Base-by-base conservation (phyloP, 1,140 invertebrate genomes). In the Rhopalosiphum padi region DNA sequence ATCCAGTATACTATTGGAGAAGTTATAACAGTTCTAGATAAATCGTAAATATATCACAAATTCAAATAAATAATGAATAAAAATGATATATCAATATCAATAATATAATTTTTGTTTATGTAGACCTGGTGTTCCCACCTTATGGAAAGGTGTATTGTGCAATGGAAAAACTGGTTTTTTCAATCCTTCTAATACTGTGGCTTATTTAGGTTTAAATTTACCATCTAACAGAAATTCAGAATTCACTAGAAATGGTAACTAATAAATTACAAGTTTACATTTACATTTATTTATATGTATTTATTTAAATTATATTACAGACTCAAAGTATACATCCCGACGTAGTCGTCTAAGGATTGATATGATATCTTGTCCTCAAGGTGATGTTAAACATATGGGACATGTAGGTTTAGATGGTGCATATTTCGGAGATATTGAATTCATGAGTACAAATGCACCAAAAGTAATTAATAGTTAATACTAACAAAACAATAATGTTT, bases 371-470 rank as follows among this genome's bases (percentile, higher is more conserved):
- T 97, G 97, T 53, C 99, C 99, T 0, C 98, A 99, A 95, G 99
- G 98, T 60, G 99, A 99, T 95, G 96, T 99, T 0, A 98, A 99
- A 95, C 99, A 99, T 95, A 99, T 98, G 0, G 98, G 98, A 2
- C 99, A 99, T 95, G 98, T 99, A 9, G 99, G 99, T 5, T 96
- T 99, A 25, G 99, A 99, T 95, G 99, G 99, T 11, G 98, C 98
- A 93, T 98, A 98, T 95, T 99, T 99, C 95, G 99, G 99, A 0
- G 98, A 99, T 95, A 97, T 99, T 90, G 97, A 98, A 86, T 98
- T 98, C 95, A 95, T 99, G 41, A 97, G 96, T 46, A 96, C 51
- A 94, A 93, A 93, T 55, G 93, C 90, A 43, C 55, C 86, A 77
- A 94, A 96, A 95, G 96, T 96, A 94, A 96, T 37, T 85, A 18